phyloP scores from a whole-genome alignment of 2,113 vertebrate genomes.

The Puntigrus tetrazona region DNA sequence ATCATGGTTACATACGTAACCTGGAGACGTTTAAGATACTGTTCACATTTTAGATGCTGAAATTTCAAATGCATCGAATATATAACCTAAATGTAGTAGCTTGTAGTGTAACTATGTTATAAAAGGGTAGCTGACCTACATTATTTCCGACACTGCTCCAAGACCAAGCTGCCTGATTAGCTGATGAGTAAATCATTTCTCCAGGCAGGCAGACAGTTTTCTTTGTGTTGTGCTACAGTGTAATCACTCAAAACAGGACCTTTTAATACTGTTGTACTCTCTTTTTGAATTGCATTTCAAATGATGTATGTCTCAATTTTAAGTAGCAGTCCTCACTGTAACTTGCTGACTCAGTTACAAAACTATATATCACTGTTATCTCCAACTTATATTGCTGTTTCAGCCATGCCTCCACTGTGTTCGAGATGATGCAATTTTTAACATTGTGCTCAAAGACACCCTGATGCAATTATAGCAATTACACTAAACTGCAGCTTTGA shows the following conservation, averaged over 20 bases:
- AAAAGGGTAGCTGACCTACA: not conserved
- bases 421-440: slow-evolving; percentile 33
- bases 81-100: not conserved
- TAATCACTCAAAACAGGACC: slow-evolving; percentile 2
- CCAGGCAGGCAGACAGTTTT: slow-evolving; percentile 3
- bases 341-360: slow-evolving; percentile 22
- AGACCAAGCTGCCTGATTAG: not conserved
- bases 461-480: slow-evolving; percentile 29
- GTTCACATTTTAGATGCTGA: not conserved
- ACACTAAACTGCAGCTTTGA: slow-evolving; percentile 29
- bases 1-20: too few relatives aligned
- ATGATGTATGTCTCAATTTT: slow-evolving; percentile 19
- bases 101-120: not conserved
- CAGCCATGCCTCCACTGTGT: not conserved
- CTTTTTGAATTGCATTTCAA: not conserved
- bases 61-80: not conserved
- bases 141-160: not conserved
- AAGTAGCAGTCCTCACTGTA: not conserved
- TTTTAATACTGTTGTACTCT: not conserved
- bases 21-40: too few relatives aligned
- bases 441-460: slow-evolving; percentile 24
- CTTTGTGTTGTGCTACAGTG: slow-evolving; percentile 4
- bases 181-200: not conserved
- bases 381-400: slow-evolving; percentile 9
- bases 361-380: slow-evolving; percentile 32